Conservation (phyloP, 2,113 vertebrate genomes). For the Nyctibius bracteatus region DNA sequence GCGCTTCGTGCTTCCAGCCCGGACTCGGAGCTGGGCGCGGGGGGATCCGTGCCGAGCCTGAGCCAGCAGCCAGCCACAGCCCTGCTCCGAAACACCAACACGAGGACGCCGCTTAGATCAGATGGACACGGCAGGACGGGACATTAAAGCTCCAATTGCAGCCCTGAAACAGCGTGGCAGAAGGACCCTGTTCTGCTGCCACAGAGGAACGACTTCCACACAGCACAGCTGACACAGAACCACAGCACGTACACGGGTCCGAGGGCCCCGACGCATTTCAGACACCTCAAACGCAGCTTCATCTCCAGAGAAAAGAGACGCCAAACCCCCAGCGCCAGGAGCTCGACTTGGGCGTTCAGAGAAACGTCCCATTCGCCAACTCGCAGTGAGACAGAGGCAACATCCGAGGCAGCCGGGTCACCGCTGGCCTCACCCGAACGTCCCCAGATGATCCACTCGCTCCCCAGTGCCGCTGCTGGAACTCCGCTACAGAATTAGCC, state of each 20-base stretch:
- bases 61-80: too few species aligned
- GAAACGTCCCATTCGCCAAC: accelerated
- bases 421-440: accelerated
- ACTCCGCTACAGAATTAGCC: neutral
- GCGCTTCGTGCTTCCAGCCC: too few species aligned
- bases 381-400: accelerated
- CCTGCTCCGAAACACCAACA: neutral
- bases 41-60: too few species aligned
- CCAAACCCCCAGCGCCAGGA: neutral
- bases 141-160: neutral
- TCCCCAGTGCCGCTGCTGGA: neutral
- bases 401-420: neutral
- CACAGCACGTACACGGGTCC: accelerated
- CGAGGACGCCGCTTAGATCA: neutral
- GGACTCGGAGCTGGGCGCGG: too few species aligned
- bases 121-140: neutral
- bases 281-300: neutral
- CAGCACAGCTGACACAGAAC: neutral
- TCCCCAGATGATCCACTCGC: too few species aligned
- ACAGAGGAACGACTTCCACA: neutral
- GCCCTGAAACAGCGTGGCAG: too few species aligned
- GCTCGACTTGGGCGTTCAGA: neutral
- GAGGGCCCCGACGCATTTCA: neutral
- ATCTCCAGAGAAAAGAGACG: neutral
- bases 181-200: neutral